Base-by-base conservation (phyloP, 2,888 invertebrate species). In the Omphaloscelis lunosa region DNA sequence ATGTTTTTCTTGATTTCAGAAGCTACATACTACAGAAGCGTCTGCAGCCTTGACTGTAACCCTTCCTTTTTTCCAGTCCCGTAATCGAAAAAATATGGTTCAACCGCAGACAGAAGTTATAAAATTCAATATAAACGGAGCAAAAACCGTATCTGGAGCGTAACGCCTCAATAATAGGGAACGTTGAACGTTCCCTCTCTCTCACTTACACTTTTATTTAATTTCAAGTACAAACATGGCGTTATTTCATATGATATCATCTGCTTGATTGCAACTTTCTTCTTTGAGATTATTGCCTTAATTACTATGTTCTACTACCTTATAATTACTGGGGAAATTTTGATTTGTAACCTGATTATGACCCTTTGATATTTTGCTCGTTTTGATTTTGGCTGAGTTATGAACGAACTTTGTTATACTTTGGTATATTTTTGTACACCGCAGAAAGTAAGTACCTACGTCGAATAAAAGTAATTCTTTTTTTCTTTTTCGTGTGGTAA, bases 131-230 rank as follows among this genome's bases (percentile, higher is more conserved):
- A 58, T n/a, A 69, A 63, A 62, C 56, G 58, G 58, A 29, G 34
- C 61, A 65, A 66, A 17, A 48, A 27, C 12, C 9, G 27, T 59
- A 84, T 84, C 62, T 84, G 70, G 81, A 80, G 84, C 84, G 77
- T 72, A 70, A 76, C 80, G 48, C 58, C 59, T 58, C 73, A 70
- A 83, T 68, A 86, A 75, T 45, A 84, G 51, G 76, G 66, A 53
- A 20, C 67, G 20, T 68, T 83, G 65, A 61, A 23, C 70, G 17
- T 69, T 86, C 72, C 48, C 61, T 72, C 45, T 69, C 63, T 20
- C 23, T 72, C 72, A 86, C 84, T 86, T 79, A 59, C 87, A 80
- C 87, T 84, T 86, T 79, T 68, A 65, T 78, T 65, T 53, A 15
- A 82, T 66, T 62, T 62, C 53, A 63, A 51, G 12, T 41, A 63